Base-by-base conservation (phyloP, 2,113 vertebrate species). In the Numenius arquata region DNA sequence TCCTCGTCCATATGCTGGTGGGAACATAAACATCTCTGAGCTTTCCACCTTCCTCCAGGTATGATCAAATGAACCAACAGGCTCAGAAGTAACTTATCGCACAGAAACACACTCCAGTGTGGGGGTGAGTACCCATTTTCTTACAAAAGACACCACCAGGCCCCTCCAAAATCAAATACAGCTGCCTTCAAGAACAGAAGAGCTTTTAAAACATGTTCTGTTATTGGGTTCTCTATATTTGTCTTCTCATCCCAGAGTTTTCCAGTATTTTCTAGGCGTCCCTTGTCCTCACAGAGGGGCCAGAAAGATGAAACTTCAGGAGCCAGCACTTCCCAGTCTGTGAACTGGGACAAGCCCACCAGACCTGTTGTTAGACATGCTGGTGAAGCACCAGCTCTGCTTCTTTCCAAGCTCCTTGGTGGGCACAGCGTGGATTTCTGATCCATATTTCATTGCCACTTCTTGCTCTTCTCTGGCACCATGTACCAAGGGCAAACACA, bases 401-500 rank as follows among this genome's bases (percentile, higher is more conserved):
- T 25, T 66, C 83, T 48, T 58, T 53, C 74, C 73, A 30, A 50
- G 34, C 58, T 47, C 53, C 32, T 47, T 11, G 18, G 18, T 43
- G 53, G 61, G 27, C 36, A 80, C 27, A 26, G 9, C 0, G 0
- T 23, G 58, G 20, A 32, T 36, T 92, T 40, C 38, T 17, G 61
- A 23, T 21, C 52, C 5, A 0, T 36, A 8, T 81, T 85, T 53
- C 40, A 40, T 29, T 4, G 0, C 11, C 9, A 2, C 27, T 53
- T 29, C n/a, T 89, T 71, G 41, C 66, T 36, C 15, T 53, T 45
- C 9, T 32, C 43, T 38, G 25, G 13, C 43, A 15, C 23, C 1
- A 0, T 18, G 40, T 56, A 72, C 53, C 63, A 55, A 9, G 48
- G 2, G 12, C 52, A 71, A 83, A 62, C 47, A 48, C 34, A 8